Evolutionary conservation across 1,140 invertebrate species (phyloP), one percentile per base, ranked within the genome.

Genomic region (Eueides isabella): DNA sequence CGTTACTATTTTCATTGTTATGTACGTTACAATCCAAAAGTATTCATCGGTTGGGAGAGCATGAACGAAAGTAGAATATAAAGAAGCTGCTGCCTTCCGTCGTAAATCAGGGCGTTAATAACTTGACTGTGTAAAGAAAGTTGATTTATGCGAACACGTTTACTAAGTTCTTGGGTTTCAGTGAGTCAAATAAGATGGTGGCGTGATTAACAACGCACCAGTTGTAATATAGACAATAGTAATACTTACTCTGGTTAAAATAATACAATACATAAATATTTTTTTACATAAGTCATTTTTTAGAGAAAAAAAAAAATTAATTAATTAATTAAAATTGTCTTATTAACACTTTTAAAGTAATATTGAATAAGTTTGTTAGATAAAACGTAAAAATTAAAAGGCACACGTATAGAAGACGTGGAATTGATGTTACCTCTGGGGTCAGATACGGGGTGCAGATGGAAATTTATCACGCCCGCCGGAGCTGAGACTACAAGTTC

Each of bases 401-500:
- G 66, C 67, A 74, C 77, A 75, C 75, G 78, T 79, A 68, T 72
- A 62, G 74, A 41, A 48, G 62, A 31, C 66, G 69, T 38, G 63
- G 72, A 61, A 71, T 64, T 78, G 73, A 69, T 73, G 76, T 70
- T 68, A 80, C 76, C 80, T 77, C 75, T 74, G 80, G 82, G 82
- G 77, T 76, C 76, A 72, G 75, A 78, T 77, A 75, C 74, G 83
- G 83, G 82, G 72, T 83, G 78, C 80, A 87, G 88, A 89, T 90
- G 87, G 84, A 87, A 88, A 92, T 92, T 90, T 92, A 92, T 92
- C 87, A 85, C 90, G 84, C 87, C 87, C 89, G 88, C 86, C 85
- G 88, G 88, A 91, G 87, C 86, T 81, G 82, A 88, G 91, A 83
- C 88, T 90, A 89, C 88, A 92, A 93, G 91, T 93, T 93, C 87